These are phyloP conservation scores for Tapirus indicus DNA, from an alignment of 2,797 vertebrate species.

Conservation along the genomic window DNA sequence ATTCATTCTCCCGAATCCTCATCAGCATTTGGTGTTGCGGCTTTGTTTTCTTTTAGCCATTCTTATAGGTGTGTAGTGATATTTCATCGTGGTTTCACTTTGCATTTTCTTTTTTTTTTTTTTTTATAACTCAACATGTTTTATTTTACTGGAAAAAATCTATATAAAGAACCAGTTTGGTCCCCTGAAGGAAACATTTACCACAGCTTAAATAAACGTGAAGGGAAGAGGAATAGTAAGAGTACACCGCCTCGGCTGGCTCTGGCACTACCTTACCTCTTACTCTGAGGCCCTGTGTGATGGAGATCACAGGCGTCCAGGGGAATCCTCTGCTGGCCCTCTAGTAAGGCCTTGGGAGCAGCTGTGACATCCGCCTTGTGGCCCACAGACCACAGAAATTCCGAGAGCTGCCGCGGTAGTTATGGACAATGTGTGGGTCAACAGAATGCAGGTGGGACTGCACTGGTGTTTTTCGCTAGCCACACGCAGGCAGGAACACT, in stretches of 20 bases:
- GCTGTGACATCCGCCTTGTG: neutral
- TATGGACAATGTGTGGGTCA: neutral
- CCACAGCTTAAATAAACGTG: constrained; percentile 3
- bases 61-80: neutral
- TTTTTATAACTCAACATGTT: constrained; percentile 35
- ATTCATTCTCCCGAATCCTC: neutral
- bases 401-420: neutral
- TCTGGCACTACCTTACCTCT: neutral
- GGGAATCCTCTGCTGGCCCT: neutral
- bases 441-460: neutral
- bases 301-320: neutral
- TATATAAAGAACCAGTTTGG: constrained; percentile 43
- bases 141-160: constrained; percentile 74
- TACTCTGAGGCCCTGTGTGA: neutral
- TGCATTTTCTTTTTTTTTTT: neutral
- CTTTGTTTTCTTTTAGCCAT: neutral
- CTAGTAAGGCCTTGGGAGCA: neutral
- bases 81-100: neutral
- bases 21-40: neutral
- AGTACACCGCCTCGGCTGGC: neutral
- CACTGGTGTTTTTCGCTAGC: constrained; percentile 10
- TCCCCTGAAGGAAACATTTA: constrained; percentile 46
- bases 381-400: neutral
- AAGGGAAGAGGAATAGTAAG: neutral
- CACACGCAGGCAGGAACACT: neutral